Evolutionary conservation across 2,797 vertebrate species (phyloP).

Genomic region (Micrastur ruficollis): DNA sequence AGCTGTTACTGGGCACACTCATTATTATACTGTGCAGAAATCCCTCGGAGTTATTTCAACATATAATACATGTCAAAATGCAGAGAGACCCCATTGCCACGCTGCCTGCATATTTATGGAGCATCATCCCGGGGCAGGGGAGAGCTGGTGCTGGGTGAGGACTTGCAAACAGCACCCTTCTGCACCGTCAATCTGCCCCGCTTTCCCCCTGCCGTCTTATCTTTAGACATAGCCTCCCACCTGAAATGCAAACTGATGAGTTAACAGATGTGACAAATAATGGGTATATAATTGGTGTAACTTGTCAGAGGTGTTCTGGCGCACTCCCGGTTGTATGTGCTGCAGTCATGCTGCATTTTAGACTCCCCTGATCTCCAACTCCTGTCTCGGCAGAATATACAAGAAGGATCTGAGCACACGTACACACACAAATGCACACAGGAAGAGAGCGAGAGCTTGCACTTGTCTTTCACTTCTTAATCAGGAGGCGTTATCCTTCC

Average conservation of each 20-base stretch:
- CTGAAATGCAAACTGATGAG: not conserved
- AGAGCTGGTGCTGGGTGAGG: not conserved
- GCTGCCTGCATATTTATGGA: not conserved
- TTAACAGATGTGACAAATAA: not conserved
- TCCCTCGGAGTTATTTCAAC: not conserved
- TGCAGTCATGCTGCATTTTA: not conserved
- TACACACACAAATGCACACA: not conserved
- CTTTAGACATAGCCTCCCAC: not conserved
- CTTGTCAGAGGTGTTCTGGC: not conserved
- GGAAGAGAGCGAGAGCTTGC: not conserved
- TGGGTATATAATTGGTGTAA: not conserved
- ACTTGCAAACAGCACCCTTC: not conserved
- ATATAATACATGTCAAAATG: not conserved
- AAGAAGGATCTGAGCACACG: not conserved
- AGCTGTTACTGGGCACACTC: not conserved
- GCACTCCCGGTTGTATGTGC: not conserved
- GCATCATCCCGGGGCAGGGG: accelerated
- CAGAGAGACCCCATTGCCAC: not conserved
- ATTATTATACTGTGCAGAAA: not conserved
- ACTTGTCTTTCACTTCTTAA: not conserved
- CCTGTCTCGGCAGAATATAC: not conserved
- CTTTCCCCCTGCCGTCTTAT: not conserved
- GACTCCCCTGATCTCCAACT: not conserved
- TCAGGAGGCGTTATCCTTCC: not conserved
- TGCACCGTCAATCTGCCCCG: not conserved